Base-by-base conservation (phyloP, 2,888 invertebrate genomes). In the Acleris sparsana region DNA sequence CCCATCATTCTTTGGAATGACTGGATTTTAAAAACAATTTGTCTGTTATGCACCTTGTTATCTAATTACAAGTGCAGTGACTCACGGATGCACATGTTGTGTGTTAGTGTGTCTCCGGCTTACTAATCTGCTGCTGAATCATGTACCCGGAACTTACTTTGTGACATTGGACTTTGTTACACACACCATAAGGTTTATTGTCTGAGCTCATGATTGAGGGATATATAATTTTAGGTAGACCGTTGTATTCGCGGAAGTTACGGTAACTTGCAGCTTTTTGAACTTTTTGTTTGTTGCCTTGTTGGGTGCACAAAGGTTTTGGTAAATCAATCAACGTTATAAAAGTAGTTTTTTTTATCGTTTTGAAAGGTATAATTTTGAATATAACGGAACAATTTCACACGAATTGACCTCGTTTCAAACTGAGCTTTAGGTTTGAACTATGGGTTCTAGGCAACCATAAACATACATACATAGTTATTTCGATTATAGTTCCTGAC, bases 81-180 rank as follows among this genome's bases (percentile, higher is more conserved):
- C 33, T 65, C 53, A 53, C 17, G 18, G 46, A 57, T 57, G 53
- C 22, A 51, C 51, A 59, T 53, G 33, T 53, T 53, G 59, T 65
- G 65, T 55, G 65, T 64, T 39, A 59, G 53, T 44, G 22, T 46
- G 65, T 65, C 60, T 60, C 48, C 20, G 44, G 51, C 59, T 57
- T 44, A 63, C 44, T 18, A 46, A 64, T 64, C 48, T 17, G 29
- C 56, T 9, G 22, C 60, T 61, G 64, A 60, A 51, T 65, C 60
- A 65, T 43, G 43, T 61, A 33, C 60, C 17, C 17, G 22, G 49
- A 60, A 64, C 48, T 53, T 5, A 1, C 18, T 9, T 13, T 53
- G 20, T 13, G 1, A 4, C 39, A 39, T 39, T 13, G 13, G 13
- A 13, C 49, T 29, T 39, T 22, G 13, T 43, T 33, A 56, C 18